These are phyloP conservation scores for Beris chalybata DNA, from an alignment of 2,888 invertebrate genomes.

Conservation along the genomic window DNA sequence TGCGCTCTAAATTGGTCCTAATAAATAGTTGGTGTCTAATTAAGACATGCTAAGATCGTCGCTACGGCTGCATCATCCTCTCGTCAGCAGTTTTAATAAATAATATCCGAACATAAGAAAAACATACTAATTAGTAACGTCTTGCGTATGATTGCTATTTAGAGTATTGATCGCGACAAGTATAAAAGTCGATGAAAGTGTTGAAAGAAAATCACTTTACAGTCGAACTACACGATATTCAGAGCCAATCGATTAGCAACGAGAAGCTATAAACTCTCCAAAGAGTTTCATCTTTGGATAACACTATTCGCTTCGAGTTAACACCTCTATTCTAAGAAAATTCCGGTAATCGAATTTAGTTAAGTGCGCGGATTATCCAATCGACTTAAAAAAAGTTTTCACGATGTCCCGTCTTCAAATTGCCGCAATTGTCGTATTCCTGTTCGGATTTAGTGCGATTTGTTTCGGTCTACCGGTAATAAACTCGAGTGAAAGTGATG, in stretches of 20 bases:
- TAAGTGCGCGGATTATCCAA: not conserved
- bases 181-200: slow-evolving; percentile 22
- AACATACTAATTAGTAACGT: slow-evolving; percentile 20
- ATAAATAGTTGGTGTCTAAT: slow-evolving; percentile 23
- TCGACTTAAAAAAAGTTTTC: not conserved
- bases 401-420: not conserved
- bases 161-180: not conserved
- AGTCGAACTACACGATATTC: slow-evolving; percentile 20
- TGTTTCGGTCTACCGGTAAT: not conserved
- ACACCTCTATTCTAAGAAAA: not conserved
- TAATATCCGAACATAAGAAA: not conserved
- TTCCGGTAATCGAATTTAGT: not conserved
- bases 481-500: slow-evolving; percentile 1
- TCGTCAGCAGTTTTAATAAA: slow-evolving; percentile 15
- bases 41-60: slow-evolving; percentile 11
- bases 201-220: slow-evolving; percentile 19
- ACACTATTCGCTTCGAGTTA: slow-evolving; percentile 18
- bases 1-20: slow-evolving; percentile 2
- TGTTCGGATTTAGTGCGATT: slow-evolving; percentile 11
- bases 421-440: not conserved
- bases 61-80: slow-evolving; percentile 6
- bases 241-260: slow-evolving; percentile 4
- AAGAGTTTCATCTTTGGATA: slow-evolving; percentile 20
- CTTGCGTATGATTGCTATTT: not conserved
- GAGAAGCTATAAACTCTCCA: slow-evolving; percentile 24